phyloP scores from a whole-genome alignment of 2,888 invertebrate species.

The Limenitis camilla region DNA sequence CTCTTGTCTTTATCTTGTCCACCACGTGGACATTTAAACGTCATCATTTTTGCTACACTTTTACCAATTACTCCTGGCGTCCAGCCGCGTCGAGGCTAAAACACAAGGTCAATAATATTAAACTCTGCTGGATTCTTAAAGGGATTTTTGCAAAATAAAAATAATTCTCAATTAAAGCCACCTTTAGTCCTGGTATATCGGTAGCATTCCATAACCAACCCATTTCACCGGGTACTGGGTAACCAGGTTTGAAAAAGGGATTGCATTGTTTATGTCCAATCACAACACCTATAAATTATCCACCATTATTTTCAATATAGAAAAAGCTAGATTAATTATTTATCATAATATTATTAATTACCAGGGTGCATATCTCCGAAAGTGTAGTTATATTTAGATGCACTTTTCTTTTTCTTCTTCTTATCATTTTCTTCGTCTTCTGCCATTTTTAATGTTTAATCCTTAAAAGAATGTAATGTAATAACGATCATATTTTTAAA shows the following conservation, averaged over 20 bases:
- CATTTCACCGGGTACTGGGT: constrained; percentile 77
- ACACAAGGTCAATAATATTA: neutral
- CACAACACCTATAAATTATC: constrained; percentile 46
- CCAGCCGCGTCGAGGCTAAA: constrained; percentile 69
- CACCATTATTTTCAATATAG: neutral
- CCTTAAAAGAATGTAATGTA: neutral
- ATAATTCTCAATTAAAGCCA: constrained; percentile 19
- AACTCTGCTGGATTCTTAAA: neutral
- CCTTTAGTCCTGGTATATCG: constrained; percentile 57
- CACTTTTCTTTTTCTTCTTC: constrained; percentile 57
- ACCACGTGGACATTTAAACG: constrained; percentile 54
- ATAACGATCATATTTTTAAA: too few species aligned
- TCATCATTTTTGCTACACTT: constrained; percentile 62
- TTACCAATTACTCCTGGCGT: constrained; percentile 73
- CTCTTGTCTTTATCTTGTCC: constrained; percentile 55
- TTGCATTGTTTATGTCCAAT: constrained; percentile 74
- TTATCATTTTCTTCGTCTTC: constrained; percentile 52
- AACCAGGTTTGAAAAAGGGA: constrained; percentile 51
- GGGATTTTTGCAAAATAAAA: neutral
- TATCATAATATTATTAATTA: constrained; percentile 27
- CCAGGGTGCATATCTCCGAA: constrained; percentile 72
- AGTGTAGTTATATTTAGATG: constrained; percentile 64
- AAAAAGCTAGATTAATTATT: neutral
- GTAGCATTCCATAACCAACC: constrained; percentile 79
- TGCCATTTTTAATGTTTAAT: constrained; percentile 34